Base-by-base conservation (phyloP, 2,888 invertebrate species). In the Lochmaea crataegi region DNA sequence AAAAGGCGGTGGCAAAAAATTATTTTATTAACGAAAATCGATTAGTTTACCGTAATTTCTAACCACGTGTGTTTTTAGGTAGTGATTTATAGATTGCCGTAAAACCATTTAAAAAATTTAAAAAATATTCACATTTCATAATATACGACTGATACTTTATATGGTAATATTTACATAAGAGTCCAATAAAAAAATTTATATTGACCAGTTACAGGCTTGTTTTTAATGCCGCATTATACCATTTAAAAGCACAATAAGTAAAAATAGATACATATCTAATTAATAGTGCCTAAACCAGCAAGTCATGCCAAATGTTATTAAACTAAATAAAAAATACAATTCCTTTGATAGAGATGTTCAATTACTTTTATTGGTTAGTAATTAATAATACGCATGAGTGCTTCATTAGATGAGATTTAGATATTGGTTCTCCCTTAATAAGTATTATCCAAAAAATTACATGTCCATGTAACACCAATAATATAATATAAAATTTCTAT, bases 231-330 rank as follows among this genome's bases (percentile, higher is more conserved):
- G 53, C 18, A 2, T 16, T 16, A 53, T 18, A 18, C 7, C 53
- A 53, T 53, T 53, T 53, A 2, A 53, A 53, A 53, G 16, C 48
- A 68, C 68, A 68, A 38, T 60, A 61, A 18, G 58, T 68, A 60
- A 60, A 60, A 61, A 68, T 57, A 60, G 48, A 48, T 60, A 68
- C 45, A 68, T 61, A 68, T 58, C 60, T 38, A 22, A 60, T 38
- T 60, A 26, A 45, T 48, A 58, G 9, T 51, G 45, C 45, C 45
- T 9, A 45, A 68, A 68, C 16, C 42, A 26, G 48, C 61, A 68
- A 68, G 68, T 68, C 68, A 68, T 68, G n/a, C 51, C 48, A 32
- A 60, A 60, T 60, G 60, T 60, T 58, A 67, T 67, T 67, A 68
- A 42, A 42, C 41, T 11, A 12, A 16, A 57, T 26, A 42, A 68